These are phyloP conservation scores for Anoplopoma fimbria DNA, from an alignment of 2,113 vertebrate species.

Conservation along the genomic window DNA sequence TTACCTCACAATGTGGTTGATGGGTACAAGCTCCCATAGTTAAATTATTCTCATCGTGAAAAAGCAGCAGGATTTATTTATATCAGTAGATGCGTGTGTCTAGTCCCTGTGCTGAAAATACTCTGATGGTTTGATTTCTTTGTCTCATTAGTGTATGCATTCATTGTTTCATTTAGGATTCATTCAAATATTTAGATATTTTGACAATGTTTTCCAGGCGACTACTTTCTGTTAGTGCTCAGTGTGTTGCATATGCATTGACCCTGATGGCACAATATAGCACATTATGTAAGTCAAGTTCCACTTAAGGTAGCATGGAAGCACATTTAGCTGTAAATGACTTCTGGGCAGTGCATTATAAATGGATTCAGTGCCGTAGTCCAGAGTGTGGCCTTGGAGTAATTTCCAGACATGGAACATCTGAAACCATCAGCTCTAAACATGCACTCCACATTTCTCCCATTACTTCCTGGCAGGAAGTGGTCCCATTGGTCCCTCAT, in stretches of 20 bases:
- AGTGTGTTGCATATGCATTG: background rate
- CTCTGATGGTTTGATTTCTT: background rate
- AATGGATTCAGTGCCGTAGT: conserved; percentile 43
- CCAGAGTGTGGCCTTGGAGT: conserved; percentile 52
- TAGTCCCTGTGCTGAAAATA: background rate
- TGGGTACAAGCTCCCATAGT: background rate
- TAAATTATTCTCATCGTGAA: background rate
- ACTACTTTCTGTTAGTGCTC: background rate
- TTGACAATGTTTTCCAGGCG: background rate
- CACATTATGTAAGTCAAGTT: conserved; percentile 55
- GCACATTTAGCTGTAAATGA: conserved; percentile 55
- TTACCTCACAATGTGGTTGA: background rate
- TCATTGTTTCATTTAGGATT: background rate
- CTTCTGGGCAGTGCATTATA: conserved; percentile 54
- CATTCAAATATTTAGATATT: conserved; percentile 6
- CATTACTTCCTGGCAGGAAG: conserved; percentile 71
- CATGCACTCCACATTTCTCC: conserved; percentile 67
- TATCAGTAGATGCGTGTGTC: background rate
- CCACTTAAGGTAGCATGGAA: conserved; percentile 45
- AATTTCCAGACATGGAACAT: conserved; percentile 65
- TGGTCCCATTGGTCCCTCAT: conserved; percentile 68
- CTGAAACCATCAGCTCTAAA: conserved; percentile 64
- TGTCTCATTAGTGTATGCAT: conserved; percentile 13
- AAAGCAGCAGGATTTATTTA: background rate
- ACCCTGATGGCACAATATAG: conserved; percentile 12